These are phyloP conservation scores for Enteromius unitaeniatus DNA, from an alignment of 2,797 vertebrate genomes.

Conservation along the genomic window DNA sequence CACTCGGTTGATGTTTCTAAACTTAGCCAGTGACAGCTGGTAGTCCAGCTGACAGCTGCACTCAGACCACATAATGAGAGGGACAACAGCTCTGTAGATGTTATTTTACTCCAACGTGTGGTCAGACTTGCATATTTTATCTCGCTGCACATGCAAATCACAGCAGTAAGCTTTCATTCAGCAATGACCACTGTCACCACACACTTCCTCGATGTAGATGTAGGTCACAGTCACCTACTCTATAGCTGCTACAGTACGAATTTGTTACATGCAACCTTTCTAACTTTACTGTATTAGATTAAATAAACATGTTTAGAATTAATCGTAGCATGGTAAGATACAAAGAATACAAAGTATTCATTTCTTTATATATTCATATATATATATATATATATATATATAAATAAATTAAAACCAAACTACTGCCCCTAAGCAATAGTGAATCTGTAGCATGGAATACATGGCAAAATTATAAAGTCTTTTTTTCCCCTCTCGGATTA, in stretches of 20 bases:
- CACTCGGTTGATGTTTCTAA: not conserved
- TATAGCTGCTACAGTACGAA: not conserved
- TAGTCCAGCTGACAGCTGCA: constrained; percentile 23
- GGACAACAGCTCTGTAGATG: constrained; percentile 18
- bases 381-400: no score
- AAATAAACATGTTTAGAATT: not conserved
- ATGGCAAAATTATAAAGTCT: not conserved
- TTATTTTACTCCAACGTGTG: constrained; percentile 15
- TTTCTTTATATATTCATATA: no score
- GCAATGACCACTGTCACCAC: not conserved
- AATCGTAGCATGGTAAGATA: not conserved
- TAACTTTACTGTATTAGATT: not conserved
- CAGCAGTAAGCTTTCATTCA: constrained; percentile 17
- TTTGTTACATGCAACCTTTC: not conserved
- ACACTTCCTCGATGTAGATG: not conserved
- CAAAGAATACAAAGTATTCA: not conserved
- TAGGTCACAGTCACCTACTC: not conserved
- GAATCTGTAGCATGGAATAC: not conserved
- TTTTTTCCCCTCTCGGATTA: not conserved
- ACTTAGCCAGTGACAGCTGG: constrained; percentile 1
- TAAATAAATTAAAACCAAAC: not conserved
- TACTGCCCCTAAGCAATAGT: not conserved
- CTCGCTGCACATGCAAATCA: constrained; percentile 18
- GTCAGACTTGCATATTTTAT: constrained; percentile 12
- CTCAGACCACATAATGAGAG: constrained; percentile 3